Base-by-base conservation (phyloP, 1,140 invertebrate genomes). In the Drosophila willistoni region DNA sequence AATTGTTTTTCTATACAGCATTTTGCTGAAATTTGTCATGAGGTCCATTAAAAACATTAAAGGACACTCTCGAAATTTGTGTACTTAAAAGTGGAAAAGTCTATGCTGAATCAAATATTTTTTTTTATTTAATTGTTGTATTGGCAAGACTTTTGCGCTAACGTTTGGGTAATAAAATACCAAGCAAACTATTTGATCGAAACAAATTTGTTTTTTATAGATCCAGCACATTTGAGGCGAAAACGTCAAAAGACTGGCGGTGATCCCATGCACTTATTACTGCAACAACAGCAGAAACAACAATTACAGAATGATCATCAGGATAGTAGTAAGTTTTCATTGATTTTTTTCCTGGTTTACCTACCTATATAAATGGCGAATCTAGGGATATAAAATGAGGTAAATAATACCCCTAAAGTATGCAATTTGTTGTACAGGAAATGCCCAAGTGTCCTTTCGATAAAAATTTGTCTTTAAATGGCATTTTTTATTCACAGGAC, bases 191-290 rank as follows among this genome's bases (percentile, higher is more conserved):
- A 60, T 60, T 60, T 60, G 68, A 68, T 47, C 72, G 42, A 72
- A 66, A 69, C 62, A 41, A 74, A 54, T 78, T 73, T 81, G 80
- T 92, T 82, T 75, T 82, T 92, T 93, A 73, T 92, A 92, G 93
- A 93, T 91, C 92, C 92, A 82, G 92, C 85, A 78, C 90, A 91
- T 74, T 92, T 94, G 91, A 94, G 93, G 92, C 92, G 94, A 90
- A 94, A 94, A 91, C 93, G 93, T 92, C 93, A 94, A 93, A 94
- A 94, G 92, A 93, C 93, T 93, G 93, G 92, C 91, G 93, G 93
- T 85, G 93, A 93, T 82, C 92, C 93, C 70, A 93, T 91, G 71
- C 91, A 93, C 93, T 81, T 94, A 80, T 92, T 94, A 90, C 93
- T 92, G 71, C 92, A 93, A 77, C 92, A 94, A 81, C 92, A 93